Evolutionary conservation across 2,113 vertebrate species (phyloP).

Genomic region (Callorhinus ursinus): DNA sequence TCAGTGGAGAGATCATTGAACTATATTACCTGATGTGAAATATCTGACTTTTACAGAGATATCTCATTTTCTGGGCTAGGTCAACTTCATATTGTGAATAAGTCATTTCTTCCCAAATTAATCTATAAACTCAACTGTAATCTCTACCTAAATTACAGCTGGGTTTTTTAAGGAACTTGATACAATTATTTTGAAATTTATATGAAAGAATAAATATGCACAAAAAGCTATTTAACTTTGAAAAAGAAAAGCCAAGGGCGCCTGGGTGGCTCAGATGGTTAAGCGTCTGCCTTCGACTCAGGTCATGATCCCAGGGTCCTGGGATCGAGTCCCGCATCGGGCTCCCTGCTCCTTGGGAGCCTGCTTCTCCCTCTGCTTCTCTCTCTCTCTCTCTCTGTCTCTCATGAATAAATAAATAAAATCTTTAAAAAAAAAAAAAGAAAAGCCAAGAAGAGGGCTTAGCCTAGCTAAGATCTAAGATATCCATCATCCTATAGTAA

Average conservation of each 20-base stretch:
- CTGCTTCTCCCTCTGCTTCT: no score
- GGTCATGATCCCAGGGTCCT: no score
- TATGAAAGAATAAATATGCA: neutral
- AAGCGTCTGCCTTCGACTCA: no score
- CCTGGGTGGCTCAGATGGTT: no score
- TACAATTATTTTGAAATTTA: constrained; percentile 28
- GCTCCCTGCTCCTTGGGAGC: no score
- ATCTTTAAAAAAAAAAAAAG: neutral
- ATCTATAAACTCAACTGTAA: neutral
- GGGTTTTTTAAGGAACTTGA: neutral
- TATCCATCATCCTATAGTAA: neutral
- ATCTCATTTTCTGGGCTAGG: neutral
- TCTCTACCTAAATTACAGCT: neutral
- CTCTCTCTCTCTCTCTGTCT: no score
- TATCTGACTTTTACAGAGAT: neutral
- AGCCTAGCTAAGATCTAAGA: neutral
- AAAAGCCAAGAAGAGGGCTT: neutral
- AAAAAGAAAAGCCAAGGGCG: constrained; percentile 8
- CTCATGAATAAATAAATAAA: no score
- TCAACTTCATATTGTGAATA: neutral
- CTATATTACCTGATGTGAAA: neutral
- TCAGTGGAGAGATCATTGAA: constrained; percentile 16
- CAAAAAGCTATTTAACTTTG: constrained; percentile 10
- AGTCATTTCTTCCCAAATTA: constrained; percentile 19
- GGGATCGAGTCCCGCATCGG: no score